Conservation (phyloP, 92 coral and sea anemone genomes). For the Porites divaricata region DNA sequence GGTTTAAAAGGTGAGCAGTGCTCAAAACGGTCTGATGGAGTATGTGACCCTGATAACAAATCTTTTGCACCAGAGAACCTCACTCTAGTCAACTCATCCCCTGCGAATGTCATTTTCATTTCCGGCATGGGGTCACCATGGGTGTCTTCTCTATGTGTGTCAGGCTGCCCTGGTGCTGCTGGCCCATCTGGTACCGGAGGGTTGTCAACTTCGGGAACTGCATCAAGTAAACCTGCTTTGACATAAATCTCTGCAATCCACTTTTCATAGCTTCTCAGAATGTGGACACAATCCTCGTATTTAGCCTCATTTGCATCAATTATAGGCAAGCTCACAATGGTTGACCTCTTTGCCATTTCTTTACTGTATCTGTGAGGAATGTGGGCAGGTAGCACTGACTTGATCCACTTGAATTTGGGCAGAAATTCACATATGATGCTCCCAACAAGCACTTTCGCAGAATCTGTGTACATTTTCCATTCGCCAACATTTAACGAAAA, state of each 20-base stretch:
- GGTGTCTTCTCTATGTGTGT: constrained; percentile 57
- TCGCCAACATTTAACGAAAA: constrained; percentile 53
- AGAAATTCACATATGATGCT: constrained; percentile 51
- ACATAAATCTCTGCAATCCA: constrained; percentile 63
- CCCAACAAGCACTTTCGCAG: constrained; percentile 57
- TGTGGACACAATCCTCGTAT: constrained; percentile 66
- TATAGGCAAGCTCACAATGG: constrained; percentile 55
- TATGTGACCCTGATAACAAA: constrained; percentile 72
- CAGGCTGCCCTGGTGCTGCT: constrained; percentile 67
- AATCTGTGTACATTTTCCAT: constrained; percentile 50
- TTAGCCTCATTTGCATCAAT: constrained; percentile 69
- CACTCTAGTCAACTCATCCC: constrained; percentile 55
- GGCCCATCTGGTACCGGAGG: constrained; percentile 60
- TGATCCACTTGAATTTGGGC: constrained; percentile 59
- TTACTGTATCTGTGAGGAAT: constrained; percentile 60
- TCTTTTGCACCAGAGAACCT: constrained; percentile 74
- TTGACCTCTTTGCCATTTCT: constrained; percentile 68
- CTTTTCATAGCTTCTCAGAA: constrained; percentile 51
- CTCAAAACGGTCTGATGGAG: constrained; percentile 60
- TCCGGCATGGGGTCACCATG: constrained; percentile 69
- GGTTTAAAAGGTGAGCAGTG: constrained; percentile 73
- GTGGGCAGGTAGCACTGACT: constrained; percentile 44
- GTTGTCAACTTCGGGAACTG: constrained; percentile 47
- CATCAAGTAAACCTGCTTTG: constrained; percentile 61
- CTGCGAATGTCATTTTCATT: constrained; percentile 53